phyloP scores from a whole-genome alignment of 1,140 invertebrate species.

The Olivierus martensii region DNA sequence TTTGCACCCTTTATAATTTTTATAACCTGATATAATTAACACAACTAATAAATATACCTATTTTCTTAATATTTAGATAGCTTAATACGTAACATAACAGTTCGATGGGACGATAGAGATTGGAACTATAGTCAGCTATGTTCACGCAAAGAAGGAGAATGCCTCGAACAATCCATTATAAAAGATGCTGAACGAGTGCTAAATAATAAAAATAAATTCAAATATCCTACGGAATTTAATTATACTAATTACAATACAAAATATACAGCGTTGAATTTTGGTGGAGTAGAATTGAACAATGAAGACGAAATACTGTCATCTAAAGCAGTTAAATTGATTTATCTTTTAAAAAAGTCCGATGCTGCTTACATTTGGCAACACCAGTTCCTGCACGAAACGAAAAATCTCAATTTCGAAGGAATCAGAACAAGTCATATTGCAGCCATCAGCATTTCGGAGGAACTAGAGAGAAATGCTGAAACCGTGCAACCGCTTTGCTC shows the following conservation, averaged over 20 bases:
- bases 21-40: too few species aligned
- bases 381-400: conserved; percentile 55
- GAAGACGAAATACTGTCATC: conserved; percentile 54
- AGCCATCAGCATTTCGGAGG: conserved; percentile 68
- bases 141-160: conserved; percentile 45
- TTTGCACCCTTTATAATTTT: too few species aligned
- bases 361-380: conserved; percentile 73
- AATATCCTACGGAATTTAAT: too few species aligned
- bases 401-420: conserved; percentile 58
- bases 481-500: conserved; percentile 75
- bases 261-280: conserved; percentile 70
- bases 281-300: conserved; percentile 55
- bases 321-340: conserved; percentile 65
- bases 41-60: too few species aligned
- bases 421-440: conserved; percentile 68
- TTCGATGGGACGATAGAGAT: too few species aligned
- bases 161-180: conserved; percentile 75
- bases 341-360: conserved; percentile 67
- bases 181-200: conserved; percentile 73
- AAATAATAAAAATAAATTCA: too few species aligned
- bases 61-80: too few species aligned
- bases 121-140: too few species aligned
- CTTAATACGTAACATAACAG: too few species aligned
- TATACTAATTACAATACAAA: conserved; percentile 34
- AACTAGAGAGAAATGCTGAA: conserved; percentile 73